phyloP scores from a whole-genome alignment of 35 echinoderm and acorn worm genomes.

The Ptychodera flava region DNA sequence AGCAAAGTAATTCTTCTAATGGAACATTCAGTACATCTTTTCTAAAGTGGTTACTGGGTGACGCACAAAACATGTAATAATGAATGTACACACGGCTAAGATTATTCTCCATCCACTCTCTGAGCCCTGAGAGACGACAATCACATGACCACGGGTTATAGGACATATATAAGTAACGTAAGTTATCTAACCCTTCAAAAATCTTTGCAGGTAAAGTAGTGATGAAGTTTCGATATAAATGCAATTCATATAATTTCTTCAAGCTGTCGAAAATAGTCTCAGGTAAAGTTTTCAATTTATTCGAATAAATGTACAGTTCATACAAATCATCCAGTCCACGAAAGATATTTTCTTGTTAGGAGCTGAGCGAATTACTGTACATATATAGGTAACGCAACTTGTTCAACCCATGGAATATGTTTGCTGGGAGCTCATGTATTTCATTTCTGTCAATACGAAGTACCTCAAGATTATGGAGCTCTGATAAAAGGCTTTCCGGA shows the following conservation, averaged over 20 bases:
- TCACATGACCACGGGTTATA: neutral
- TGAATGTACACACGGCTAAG: neutral
- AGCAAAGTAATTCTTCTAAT: neutral
- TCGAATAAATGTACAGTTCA: neutral
- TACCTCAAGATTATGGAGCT: no score
- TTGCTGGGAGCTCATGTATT: neutral
- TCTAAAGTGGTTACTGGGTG: neutral
- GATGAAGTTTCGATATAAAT: neutral
- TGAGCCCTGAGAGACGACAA: neutral
- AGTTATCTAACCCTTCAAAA: neutral
- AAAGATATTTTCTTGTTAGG: neutral
- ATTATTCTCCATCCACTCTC: neutral
- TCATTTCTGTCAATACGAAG: neutral
- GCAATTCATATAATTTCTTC: neutral
- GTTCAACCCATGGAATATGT: neutral
- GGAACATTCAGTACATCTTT: neutral
- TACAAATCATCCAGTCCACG: neutral
- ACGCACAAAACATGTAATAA: neutral
- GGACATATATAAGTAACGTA: neutral
- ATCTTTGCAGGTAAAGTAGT: neutral
- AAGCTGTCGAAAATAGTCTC: neutral
- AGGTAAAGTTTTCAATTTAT: neutral
- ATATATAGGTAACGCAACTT: neutral
- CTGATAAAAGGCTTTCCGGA: no score
- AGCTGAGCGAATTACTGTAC: neutral